Evolutionary conservation across 2,797 vertebrate genomes (phyloP), one percentile per base, ranked within the genome.

Genomic region (Hybognathus amarus): DNA sequence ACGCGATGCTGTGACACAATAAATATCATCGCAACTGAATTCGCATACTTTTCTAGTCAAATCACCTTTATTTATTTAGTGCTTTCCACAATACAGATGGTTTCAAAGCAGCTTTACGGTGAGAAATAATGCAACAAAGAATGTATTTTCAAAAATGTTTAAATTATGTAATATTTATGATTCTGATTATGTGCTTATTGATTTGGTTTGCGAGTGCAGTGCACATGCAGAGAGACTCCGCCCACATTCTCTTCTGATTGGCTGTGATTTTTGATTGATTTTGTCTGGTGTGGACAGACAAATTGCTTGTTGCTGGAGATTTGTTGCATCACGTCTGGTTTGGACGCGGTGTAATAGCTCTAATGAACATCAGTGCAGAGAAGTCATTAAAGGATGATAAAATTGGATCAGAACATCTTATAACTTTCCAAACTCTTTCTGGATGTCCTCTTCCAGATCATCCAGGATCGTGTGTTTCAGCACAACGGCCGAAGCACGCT

Each of bases 381-480:
- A 27, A 10, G 4, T 59, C n/a, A 59, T 59, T 24, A 59, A 24
- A n/a, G 54, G 22, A n/a, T 63, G 11, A 5, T 13, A 13, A 63
- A 27, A 24, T 61, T 12, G 22, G 2, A 17, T 64, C 6, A 40
- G 7, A 38, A 22, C 11, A 56, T 75, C 50, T 56, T 17, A 22
- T 74, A 22, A 74, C n/a, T 7, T 24, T 30, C 45, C 27, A 50
- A 20, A 73, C 56, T 63, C 56, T 63, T 63, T 77, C 36, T 80
- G 63, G 30, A 24, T 10, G 10, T 40, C 18, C 22, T 63, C 40
- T 61, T 54, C 12, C 92, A 99, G 98, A 99, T 99, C 93, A 99
- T 99, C 96, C 97, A 98, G 94, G 98, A 99, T 93, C 96, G 98
- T 90, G 96, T 99, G 86, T 94, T 98, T 94, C 96, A 95, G 93